These are phyloP conservation scores for Tangara arthus DNA, from an alignment of 2,797 vertebrate genomes.

Conservation along the genomic window DNA sequence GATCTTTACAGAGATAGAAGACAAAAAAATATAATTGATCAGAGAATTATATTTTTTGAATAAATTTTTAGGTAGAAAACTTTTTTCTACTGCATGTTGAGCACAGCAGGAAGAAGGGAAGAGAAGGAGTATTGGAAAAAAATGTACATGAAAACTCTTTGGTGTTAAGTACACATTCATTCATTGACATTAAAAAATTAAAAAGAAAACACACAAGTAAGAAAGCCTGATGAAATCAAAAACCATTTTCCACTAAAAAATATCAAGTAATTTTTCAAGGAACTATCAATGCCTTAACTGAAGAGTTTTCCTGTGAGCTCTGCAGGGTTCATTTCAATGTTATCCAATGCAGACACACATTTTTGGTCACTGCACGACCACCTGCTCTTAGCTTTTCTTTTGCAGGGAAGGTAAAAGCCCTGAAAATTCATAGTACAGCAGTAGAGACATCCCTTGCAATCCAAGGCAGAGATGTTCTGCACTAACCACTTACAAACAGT, in stretches of 20 bases:
- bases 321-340: background rate
- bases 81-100: background rate
- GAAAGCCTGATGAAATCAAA: background rate
- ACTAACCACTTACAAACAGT: background rate
- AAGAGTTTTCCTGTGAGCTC: background rate
- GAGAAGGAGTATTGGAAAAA: background rate
- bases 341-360: background rate
- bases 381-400: background rate
- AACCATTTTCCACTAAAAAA: background rate
- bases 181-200: background rate
- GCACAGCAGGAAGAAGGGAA: background rate
- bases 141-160: background rate
- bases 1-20: background rate
- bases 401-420: background rate
- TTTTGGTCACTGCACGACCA: background rate
- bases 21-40: background rate
- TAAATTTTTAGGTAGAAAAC: background rate
- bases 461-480: background rate
- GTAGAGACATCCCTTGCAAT: background rate
- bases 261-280: background rate
- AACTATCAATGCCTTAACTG: background rate
- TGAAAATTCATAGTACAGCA: background rate
- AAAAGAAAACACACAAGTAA: background rate
- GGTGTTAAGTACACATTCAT: background rate
- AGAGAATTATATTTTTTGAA: background rate